phyloP scores from a whole-genome alignment of 2,888 invertebrate species.

The Neoaliturus tenellus region DNA sequence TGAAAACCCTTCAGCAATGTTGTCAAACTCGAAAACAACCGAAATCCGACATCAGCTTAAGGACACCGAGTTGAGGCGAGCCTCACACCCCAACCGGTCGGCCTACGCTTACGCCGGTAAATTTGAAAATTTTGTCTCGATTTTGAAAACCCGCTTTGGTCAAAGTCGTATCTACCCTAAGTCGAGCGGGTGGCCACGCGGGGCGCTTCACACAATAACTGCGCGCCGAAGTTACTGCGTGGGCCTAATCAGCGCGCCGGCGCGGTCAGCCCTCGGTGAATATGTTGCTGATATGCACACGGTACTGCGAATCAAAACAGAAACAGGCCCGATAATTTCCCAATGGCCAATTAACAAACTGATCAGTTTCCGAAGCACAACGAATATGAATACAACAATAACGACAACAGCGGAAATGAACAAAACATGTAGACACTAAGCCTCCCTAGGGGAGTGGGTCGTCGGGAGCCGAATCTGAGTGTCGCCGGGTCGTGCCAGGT shows the following conservation, averaged over 20 bases:
- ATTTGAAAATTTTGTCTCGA: constrained; percentile 12
- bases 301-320: constrained; percentile 7
- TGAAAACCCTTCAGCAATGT: constrained; percentile 66
- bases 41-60: neutral
- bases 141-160: constrained; percentile 19
- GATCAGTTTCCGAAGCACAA: constrained; percentile 30
- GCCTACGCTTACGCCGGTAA: neutral
- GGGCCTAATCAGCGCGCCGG: constrained; percentile 43
- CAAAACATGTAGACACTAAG: constrained; percentile 30
- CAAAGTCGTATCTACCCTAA: constrained; percentile 17
- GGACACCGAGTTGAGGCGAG: constrained; percentile 38
- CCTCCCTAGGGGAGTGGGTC: constrained; percentile 51
- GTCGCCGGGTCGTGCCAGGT: constrained; percentile 59
- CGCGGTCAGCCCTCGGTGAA: neutral
- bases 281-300: constrained; percentile 54
- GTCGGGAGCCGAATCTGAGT: neutral
- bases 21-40: constrained; percentile 21
- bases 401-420: neutral
- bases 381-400: constrained; percentile 9
- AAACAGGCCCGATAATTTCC: constrained; percentile 45
- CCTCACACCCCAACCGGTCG: constrained; percentile 50
- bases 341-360: constrained; percentile 11
- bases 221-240: constrained; percentile 47
- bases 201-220: constrained; percentile 42
- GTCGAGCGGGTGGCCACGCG: neutral